A percentile compares a stretch with the other conserved stretches of the same genome.
These are phyloP conservation scores for Orchesella cincta DNA, from an alignment of 1,140 invertebrate genomes.

Conservation along the genomic window DNA sequence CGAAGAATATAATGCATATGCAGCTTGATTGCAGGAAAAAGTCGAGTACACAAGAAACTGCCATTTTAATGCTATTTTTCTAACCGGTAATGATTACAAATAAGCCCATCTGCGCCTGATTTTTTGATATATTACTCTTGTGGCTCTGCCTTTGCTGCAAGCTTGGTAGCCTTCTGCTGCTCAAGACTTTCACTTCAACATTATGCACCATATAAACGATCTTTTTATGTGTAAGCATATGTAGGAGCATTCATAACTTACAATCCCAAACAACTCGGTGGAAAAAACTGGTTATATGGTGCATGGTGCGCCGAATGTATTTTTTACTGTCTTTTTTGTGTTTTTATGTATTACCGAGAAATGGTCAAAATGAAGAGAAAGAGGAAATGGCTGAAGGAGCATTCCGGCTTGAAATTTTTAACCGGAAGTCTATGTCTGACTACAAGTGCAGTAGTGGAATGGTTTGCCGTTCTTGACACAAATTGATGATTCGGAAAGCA, in stretches of 20 bases:
- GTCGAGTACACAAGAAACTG: background rate
- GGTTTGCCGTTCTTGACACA: conserved; percentile 19
- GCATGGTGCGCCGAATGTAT: too few relatives aligned
- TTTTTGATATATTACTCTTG: conserved; percentile 51
- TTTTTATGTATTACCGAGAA: background rate
- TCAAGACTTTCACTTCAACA: conserved; percentile 32
- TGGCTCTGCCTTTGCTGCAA: background rate
- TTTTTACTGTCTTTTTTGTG: too few relatives aligned
- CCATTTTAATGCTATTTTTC: conserved; percentile 50
- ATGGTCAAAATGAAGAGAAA: conserved; percentile 28
- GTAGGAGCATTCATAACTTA: background rate
- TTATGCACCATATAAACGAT: background rate
- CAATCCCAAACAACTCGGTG: background rate
- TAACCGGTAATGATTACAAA: conserved; percentile 51
- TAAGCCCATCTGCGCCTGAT: conserved; percentile 52
- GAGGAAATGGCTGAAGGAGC: conserved; percentile 21
- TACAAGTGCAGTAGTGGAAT: background rate
- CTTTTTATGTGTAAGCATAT: too few relatives aligned
- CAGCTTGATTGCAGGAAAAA: too few relatives aligned
- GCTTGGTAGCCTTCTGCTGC: background rate
- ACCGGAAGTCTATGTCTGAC: conserved; percentile 17
- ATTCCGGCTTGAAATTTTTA: conserved; percentile 24
- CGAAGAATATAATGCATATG: too few relatives aligned
- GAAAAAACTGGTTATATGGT: background rate
- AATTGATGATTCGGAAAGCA: conserved; percentile 28